Evolutionary conservation across 2,888 invertebrate genomes (phyloP), one percentile per base, ranked within the genome.

Genomic region (Aricia artaxerxes): DNA sequence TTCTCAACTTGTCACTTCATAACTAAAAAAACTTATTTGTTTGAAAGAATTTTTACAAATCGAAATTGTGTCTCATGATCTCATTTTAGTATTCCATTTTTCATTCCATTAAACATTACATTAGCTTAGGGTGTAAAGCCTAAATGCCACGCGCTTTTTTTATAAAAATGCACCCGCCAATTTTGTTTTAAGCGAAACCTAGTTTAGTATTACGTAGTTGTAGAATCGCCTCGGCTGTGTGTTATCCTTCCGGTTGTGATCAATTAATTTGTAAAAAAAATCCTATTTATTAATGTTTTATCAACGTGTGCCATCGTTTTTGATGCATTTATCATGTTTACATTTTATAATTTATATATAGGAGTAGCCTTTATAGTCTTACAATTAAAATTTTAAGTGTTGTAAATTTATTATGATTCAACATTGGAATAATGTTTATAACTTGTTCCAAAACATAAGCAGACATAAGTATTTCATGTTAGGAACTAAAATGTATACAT

Each of bases 171-270:
- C 73, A 44, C 73, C 73, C 44, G 57, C 79, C 53, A 53, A 49
- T 24, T 64, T 53, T 72, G 4, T 31, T 73, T 78, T 60, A 57
- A 73, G 73, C 73, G 73, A 73, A 40, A 24, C 38, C 40, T 73
- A 78, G 16, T 78, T 73, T 78, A 78, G 73, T 78, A 73, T 69
- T 69, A 38, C 35, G 4, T 78, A 38, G 35, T 73, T 73, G 53
- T 78, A 49, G n/a, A 72, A 38, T 35, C 38, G 57, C 73, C 53
- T 81, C 79, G 80, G 81, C 78, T 80, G 81, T 80, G 79, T 76
- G 35, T 78, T 80, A 77, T 77, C 44, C 44, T 77, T 81, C 78
- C 79, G 82, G 82, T 82, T 82, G 82, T 82, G 82, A 82, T 79
- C 73, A 16, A 73, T 73, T 78, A 16, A 53, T 78, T 76, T 76